Evolutionary conservation across 2,888 invertebrate species (phyloP).

Genomic region (Ecliptopera silaceata): DNA sequence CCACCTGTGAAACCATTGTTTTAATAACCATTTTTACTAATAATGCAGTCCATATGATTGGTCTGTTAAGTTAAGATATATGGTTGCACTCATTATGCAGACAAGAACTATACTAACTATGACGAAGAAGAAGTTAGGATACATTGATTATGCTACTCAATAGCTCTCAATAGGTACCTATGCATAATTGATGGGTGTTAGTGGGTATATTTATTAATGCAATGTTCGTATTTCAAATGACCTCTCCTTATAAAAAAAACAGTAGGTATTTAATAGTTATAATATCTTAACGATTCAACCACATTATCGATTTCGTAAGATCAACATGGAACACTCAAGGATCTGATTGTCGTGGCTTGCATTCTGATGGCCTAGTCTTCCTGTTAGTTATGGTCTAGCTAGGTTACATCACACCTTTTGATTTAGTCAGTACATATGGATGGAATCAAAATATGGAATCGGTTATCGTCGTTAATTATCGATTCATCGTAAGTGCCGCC

Average conservation of each 20-base stretch:
- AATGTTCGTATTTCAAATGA: conserved; percentile 55
- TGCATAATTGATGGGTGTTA: too few species aligned
- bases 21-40: too few species aligned
- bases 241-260: conserved; percentile 63
- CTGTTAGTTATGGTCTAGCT: conserved; percentile 60
- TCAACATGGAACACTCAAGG: conserved; percentile 66
- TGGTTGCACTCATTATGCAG: too few species aligned
- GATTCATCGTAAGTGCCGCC: conserved; percentile 77
- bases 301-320: conserved; percentile 51
- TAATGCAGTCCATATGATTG: too few species aligned
- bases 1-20: too few species aligned
- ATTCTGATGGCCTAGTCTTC: conserved; percentile 58
- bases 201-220: too few species aligned
- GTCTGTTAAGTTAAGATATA: too few species aligned
- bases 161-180: conserved; percentile 1
- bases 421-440: conserved; percentile 63
- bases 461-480: conserved; percentile 77
- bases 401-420: conserved; percentile 72
- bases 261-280: conserved; percentile 19
- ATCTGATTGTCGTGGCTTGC: conserved; percentile 49
- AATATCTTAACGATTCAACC: conserved; percentile 52
- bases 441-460: conserved; percentile 78
- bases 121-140: too few species aligned
- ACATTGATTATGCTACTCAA: conserved; percentile 33
- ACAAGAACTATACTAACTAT: too few species aligned